phyloP scores from a whole-genome alignment of 2,797 vertebrate genomes.

The Melanogrammus aeglefinus region DNA sequence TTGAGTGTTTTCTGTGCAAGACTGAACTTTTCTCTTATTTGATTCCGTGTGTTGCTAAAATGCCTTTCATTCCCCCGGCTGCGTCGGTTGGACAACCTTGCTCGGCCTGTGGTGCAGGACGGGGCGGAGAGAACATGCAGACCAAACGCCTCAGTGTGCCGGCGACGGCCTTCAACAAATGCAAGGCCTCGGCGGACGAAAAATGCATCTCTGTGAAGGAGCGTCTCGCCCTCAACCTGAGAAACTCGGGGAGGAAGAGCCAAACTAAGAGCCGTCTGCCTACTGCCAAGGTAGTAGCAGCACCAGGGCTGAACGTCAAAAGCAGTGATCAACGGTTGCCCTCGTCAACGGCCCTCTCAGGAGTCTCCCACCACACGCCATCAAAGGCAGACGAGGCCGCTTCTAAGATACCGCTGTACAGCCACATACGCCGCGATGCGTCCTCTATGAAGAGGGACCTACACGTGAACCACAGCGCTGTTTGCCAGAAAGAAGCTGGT shows the following conservation, averaged over 20 bases:
- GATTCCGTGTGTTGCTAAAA: slow-evolving; percentile 64
- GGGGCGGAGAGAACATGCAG: slow-evolving; percentile 40
- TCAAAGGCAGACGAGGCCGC: slow-evolving; percentile 42
- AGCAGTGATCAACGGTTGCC: slow-evolving; percentile 40
- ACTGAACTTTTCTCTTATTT: slow-evolving; percentile 60
- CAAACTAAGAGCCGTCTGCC: slow-evolving; percentile 51
- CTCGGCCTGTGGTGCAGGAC: slow-evolving; percentile 48
- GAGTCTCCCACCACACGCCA: slow-evolving; percentile 28
- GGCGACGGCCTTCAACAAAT: slow-evolving; percentile 12
- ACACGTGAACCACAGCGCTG: slow-evolving; percentile 30
- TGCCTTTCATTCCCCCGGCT: slow-evolving; percentile 70
- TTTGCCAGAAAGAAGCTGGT: slow-evolving; percentile 40
- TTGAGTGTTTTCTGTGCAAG: slow-evolving; percentile 42
- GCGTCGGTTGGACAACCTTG: slow-evolving; percentile 36
- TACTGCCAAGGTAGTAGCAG: slow-evolving; percentile 33
- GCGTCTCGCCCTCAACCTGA: slow-evolving; percentile 65
- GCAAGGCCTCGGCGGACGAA: slow-evolving; percentile 40
- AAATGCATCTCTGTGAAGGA: slow-evolving; percentile 55
- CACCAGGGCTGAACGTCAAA: slow-evolving; percentile 40
- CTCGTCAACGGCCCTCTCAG: slow-evolving; percentile 26
- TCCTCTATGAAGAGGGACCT: slow-evolving; percentile 21
- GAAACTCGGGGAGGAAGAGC: slow-evolving; percentile 66
- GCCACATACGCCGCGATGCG: slow-evolving; percentile 10
- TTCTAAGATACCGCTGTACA: slow-evolving; percentile 32
- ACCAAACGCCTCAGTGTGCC: slow-evolving; percentile 17